phyloP scores from a whole-genome alignment of 2,797 vertebrate species.

The Calcarius lapponicus region DNA sequence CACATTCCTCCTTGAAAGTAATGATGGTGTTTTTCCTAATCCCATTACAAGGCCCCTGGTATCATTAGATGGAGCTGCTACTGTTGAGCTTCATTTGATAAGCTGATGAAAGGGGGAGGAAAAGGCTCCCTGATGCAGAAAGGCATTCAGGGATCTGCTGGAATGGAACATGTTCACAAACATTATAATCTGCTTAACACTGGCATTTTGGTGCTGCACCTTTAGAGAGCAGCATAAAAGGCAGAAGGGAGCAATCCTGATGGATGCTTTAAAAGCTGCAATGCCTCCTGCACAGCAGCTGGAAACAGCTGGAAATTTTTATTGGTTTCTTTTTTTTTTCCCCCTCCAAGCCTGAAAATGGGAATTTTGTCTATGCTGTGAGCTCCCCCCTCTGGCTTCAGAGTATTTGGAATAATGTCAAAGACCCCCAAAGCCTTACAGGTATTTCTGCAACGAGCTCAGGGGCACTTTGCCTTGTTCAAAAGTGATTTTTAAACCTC shows the following conservation, averaged over 20 bases:
- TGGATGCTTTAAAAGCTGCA: not conserved
- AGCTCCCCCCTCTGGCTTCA: conserved; percentile 80
- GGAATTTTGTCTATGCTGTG: conserved; percentile 71
- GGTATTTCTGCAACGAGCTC: not conserved
- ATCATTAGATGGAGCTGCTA: conserved; percentile 56
- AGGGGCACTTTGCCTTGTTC: not conserved
- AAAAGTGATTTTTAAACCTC: not conserved
- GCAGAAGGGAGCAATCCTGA: not conserved
- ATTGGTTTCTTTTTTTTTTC: not conserved
- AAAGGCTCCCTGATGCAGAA: conserved; percentile 40
- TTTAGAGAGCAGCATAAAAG: conserved; percentile 1
- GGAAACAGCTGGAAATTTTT: not conserved
- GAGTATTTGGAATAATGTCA: not conserved
- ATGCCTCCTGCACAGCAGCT: not conserved
- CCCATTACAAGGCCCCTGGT: conserved; percentile 38
- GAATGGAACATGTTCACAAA: conserved; percentile 28
- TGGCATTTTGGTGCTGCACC: conserved; percentile 40
- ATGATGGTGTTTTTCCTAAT: conserved; percentile 65
- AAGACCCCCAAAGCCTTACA: not conserved
- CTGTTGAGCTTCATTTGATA: conserved; percentile 69
- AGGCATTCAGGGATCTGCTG: conserved; percentile 6
- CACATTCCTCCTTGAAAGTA: conserved; percentile 59
- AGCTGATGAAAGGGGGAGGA: conserved; percentile 61
- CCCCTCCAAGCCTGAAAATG: not conserved
- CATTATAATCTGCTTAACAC: conserved; percentile 23